Evolutionary conservation across 1,140 invertebrate genomes (phyloP).

Genomic region (Rhopalosiphum padi): DNA sequence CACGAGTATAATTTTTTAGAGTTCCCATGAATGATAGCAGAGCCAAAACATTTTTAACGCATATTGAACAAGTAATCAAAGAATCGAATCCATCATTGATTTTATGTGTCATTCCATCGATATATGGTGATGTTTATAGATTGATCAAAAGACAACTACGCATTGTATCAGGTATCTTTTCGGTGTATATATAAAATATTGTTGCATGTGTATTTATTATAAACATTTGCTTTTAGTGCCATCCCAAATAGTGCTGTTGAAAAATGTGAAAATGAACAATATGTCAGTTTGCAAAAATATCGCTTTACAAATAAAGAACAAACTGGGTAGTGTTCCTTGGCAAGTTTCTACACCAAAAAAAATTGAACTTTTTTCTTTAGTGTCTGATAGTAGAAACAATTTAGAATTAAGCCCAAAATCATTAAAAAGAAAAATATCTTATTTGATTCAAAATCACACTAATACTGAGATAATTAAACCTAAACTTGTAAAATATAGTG

Average conservation of each 20-base stretch:
- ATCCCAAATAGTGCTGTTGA: slow-evolving; percentile 76
- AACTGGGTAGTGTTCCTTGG: slow-evolving; percentile 89
- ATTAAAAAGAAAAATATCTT: too few species aligned
- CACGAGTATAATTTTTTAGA: slow-evolving; percentile 37
- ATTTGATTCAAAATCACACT: too few species aligned
- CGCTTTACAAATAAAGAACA: slow-evolving; percentile 84
- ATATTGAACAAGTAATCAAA: slow-evolving; percentile 69
- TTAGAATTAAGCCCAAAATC: too few species aligned
- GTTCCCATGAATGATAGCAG: slow-evolving; percentile 60
- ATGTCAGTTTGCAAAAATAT: slow-evolving; percentile 87
- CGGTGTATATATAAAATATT: background rate
- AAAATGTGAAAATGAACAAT: slow-evolving; percentile 67
- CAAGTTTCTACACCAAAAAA: slow-evolving; percentile 71
- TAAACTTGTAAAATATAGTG: too few species aligned
- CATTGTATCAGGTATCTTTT: slow-evolving; percentile 67
- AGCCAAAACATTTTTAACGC: slow-evolving; percentile 62
- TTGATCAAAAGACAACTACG: slow-evolving; percentile 87
- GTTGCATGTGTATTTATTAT: background rate
- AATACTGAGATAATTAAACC: too few species aligned
- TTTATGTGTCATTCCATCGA: slow-evolving; percentile 73
- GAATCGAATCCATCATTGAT: slow-evolving; percentile 69
- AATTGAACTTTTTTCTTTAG: too few species aligned
- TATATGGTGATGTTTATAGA: slow-evolving; percentile 76
- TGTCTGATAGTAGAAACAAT: accelerated
- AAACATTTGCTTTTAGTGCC: slow-evolving; percentile 65